Percentiles rank a stretch among this genome's conserved stretches.
These are phyloP conservation scores for Proales similis DNA, from an alignment of 1,140 invertebrate genomes.

Conservation along the genomic window DNA sequence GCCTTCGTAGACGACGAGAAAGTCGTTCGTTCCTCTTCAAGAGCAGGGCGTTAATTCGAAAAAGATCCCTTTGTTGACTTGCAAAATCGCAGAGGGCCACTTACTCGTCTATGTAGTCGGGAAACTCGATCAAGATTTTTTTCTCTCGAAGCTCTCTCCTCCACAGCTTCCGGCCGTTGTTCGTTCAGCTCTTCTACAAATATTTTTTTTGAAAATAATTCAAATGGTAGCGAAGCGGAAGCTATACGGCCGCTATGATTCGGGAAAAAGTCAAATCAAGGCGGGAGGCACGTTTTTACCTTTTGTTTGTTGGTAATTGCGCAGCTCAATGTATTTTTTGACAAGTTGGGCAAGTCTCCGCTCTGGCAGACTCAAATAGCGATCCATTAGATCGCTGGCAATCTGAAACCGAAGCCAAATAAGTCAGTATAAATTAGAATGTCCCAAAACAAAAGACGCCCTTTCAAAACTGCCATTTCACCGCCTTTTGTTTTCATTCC, in stretches of 20 bases:
- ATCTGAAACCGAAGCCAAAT: not conserved
- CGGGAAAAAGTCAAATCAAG: too few species aligned
- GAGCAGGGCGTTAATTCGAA: constrained; percentile 33
- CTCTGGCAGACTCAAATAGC: not conserved
- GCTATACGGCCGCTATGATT: too few species aligned
- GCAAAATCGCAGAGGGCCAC: not conserved
- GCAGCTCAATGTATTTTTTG: not conserved
- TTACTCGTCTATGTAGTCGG: constrained; percentile 14
- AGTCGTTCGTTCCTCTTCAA: constrained; percentile 45
- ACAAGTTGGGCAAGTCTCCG: not conserved
- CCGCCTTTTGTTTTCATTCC: constrained; percentile 1
- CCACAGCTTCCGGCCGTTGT: constrained; percentile 1
- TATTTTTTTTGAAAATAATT: not conserved
- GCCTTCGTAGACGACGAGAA: constrained; percentile 46
- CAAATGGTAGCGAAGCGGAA: too few species aligned
- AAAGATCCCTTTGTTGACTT: not conserved
- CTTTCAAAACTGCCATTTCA: constrained; percentile 1
- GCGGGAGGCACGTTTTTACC: not conserved
- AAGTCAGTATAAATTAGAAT: not conserved
- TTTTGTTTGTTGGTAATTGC: not conserved
- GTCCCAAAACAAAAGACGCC: constrained; percentile 14
- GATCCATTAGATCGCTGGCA: not conserved
- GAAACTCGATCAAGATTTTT: not conserved
- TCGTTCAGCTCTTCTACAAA: constrained; percentile 12
- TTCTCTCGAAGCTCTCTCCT: too few species aligned